These are phyloP conservation scores for Malurus leucopterus DNA, from an alignment of 2,797 vertebrate species.

Conservation along the genomic window DNA sequence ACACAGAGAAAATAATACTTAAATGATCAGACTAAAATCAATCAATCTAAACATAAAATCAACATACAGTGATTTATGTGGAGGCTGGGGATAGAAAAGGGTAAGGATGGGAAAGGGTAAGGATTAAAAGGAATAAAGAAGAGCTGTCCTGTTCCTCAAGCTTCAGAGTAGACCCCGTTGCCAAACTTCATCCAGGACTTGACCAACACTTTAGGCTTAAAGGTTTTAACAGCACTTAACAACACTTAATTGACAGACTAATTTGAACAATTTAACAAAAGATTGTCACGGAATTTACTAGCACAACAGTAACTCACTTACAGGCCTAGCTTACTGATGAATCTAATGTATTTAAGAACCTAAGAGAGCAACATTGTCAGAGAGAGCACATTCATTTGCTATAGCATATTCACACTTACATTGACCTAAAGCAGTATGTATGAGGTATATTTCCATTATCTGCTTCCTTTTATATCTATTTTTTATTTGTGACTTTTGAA, in stretches of 20 bases:
- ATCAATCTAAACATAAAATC: neutral
- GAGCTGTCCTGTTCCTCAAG: neutral
- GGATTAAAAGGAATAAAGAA: neutral
- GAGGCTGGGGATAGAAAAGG: neutral
- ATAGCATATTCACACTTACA: neutral
- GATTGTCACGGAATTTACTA: neutral
- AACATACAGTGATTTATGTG: neutral
- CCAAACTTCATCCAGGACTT: neutral
- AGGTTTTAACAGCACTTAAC: neutral
- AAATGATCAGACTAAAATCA: neutral
- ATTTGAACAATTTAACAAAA: neutral
- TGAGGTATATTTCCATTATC: neutral
- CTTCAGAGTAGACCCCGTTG: neutral
- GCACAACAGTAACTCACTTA: neutral
- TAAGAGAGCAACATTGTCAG: neutral
- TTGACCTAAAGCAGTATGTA: neutral
- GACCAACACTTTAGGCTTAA: neutral
- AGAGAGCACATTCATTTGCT: neutral
- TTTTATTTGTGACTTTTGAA: neutral
- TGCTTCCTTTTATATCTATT: neutral
- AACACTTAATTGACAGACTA: neutral
- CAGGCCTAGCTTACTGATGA: neutral
- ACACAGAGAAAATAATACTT: neutral
- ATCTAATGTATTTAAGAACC: neutral
- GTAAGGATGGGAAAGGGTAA: neutral